Conservation (phyloP, 2,888 invertebrate genomes). For the Caenorhabditis zanzibari region DNA sequence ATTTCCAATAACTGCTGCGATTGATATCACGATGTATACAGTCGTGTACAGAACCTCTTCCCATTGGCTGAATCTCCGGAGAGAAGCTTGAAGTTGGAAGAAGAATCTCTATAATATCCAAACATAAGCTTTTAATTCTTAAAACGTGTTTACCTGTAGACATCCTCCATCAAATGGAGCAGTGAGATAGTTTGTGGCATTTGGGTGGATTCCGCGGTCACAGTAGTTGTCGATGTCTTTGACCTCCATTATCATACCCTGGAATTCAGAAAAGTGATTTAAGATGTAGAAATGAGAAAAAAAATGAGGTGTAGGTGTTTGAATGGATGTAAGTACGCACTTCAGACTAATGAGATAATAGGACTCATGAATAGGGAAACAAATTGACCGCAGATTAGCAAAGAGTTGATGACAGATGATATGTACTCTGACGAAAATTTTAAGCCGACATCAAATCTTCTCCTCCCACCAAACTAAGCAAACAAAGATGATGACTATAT, state of each 20-base stretch:
- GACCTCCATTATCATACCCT: constrained; percentile 78
- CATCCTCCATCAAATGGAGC: constrained; percentile 76
- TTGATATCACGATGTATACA: constrained; percentile 80
- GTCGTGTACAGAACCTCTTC: constrained; percentile 80
- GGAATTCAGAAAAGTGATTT: constrained; percentile 20
- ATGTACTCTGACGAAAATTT: constrained; percentile 32
- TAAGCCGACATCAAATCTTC: constrained; percentile 40
- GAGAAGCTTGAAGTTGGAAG: constrained; percentile 74
- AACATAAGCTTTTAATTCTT: no score
- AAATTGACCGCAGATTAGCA: constrained; percentile 32
- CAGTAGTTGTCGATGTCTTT: constrained; percentile 79
- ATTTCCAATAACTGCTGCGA: constrained; percentile 81
- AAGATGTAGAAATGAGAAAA: background rate
- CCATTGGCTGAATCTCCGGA: constrained; percentile 78
- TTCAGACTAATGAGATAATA: background rate
- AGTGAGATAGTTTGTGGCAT: constrained; percentile 62
- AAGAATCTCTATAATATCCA: constrained; percentile 73
- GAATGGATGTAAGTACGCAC: background rate
- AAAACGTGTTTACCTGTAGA: constrained; percentile 64
- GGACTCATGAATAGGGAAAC: constrained; percentile 27
- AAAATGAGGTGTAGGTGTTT: background rate
- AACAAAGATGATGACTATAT: constrained; percentile 19
- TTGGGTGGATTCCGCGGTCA: constrained; percentile 70
- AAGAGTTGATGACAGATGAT: constrained; percentile 31
- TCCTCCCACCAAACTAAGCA: constrained; percentile 18